Base-by-base conservation (phyloP, 2,888 invertebrate genomes). In the Germaria angustata region DNA sequence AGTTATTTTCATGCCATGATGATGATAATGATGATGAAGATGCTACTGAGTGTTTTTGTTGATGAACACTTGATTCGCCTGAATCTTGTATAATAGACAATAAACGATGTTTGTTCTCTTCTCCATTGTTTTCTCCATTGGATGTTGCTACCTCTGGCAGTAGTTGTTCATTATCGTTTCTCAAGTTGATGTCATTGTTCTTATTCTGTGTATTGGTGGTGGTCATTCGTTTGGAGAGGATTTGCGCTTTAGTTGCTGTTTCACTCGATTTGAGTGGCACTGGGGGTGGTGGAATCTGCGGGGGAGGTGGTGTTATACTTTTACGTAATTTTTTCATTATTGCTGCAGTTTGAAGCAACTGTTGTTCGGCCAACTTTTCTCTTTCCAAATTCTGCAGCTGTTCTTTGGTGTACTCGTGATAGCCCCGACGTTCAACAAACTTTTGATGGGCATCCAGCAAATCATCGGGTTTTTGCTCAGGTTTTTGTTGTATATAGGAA, bases 391-490 rank as follows among this genome's bases (percentile, higher is more conserved):
- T 85, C 13, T 86, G 85, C 22, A 90, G 87, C 84, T 91, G 88
- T 13, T 88, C 88, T 2, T 86, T 86, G 79, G 87, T 88, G 77
- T 87, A 86, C 85, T 93, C 93, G 85, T 92, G 92, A 86, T 93
- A 93, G 20, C 93, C 93, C 84, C 93, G 92, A 49, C 94, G 92
- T 85, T 94, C 94, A n/a, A 94, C 89, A 89, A 93, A 95, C 87
- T 95, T 95, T 84, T 92, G 93, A 86, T 95, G 95, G 85, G 95
- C 93, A 86, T 95, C 95, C 3, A 95, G 91, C 55, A 95, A 92
- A 85, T 93, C 93, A 86, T 93, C 94, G 1, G 93, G 93, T 32
- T 80, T 84, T 93, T 93, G 46, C 13, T 82, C 68, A 49, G 92
- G 92, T 20, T 92, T 92, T 86, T 93, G 93, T 77, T 93, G 93